Conservation (phyloP, 2,113 vertebrate species). For the Crotalus horridus region DNA sequence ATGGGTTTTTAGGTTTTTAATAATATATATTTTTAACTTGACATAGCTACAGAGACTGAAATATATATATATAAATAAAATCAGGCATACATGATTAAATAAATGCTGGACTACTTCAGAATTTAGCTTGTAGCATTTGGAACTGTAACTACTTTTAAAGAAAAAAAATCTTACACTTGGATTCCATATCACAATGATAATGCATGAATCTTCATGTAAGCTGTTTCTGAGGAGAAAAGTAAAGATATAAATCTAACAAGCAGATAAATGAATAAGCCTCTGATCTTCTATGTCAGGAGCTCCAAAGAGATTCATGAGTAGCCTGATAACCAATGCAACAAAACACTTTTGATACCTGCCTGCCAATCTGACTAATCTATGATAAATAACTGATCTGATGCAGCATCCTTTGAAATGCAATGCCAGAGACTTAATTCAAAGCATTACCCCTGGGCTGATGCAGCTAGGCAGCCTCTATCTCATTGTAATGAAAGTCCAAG, state of each 20-base stretch:
- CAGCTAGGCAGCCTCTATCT: no score
- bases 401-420: not conserved
- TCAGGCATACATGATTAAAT: not conserved
- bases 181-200: not conserved
- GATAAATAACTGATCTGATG: not conserved
- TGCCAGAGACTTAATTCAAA: not conserved
- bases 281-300: not conserved
- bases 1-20: not conserved
- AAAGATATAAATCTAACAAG: not conserved
- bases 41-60: not conserved
- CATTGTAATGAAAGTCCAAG: no score
- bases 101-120: not conserved
- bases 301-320: not conserved
- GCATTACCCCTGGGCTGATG: not conserved
- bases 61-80: not conserved
- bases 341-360: not conserved
- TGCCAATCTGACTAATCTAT: not conserved
- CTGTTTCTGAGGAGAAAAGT: not conserved
- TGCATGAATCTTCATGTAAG: not conserved
- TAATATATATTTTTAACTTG: not conserved
- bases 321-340: not conserved
- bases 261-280: not conserved
- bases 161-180: not conserved
- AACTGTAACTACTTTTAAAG: not conserved
- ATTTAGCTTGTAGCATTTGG: not conserved